Conservation (phyloP, 1,140 invertebrate genomes). For the Phymastichus coffea region DNA sequence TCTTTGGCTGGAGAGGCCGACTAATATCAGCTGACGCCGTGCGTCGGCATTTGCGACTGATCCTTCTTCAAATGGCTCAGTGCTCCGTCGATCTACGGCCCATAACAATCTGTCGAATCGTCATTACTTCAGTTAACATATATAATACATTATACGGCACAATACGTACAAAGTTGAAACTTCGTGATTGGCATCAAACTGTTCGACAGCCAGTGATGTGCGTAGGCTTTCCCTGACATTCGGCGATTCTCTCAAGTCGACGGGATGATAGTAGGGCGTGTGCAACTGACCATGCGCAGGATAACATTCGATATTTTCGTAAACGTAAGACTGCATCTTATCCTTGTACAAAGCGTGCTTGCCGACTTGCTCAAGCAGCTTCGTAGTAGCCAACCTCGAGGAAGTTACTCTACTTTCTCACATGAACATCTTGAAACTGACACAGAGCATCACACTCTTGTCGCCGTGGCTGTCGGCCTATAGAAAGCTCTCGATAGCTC, state of each 20-base stretch:
- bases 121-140: background rate
- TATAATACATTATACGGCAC: background rate
- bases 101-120: constrained; percentile 1
- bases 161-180: background rate
- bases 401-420: constrained; percentile 68
- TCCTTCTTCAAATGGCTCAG: constrained; percentile 54
- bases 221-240: constrained; percentile 47
- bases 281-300: constrained; percentile 54
- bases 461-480: constrained; percentile 43
- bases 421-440: constrained; percentile 66
- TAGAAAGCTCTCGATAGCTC: constrained; percentile 60
- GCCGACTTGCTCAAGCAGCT: constrained; percentile 64
- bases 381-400: constrained; percentile 75
- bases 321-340: constrained; percentile 63
- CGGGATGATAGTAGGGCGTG: constrained; percentile 65
- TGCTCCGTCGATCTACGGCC: background rate
- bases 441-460: constrained; percentile 24
- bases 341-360: constrained; percentile 33
- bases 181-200: constrained; percentile 54
- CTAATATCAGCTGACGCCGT: constrained; percentile 59
- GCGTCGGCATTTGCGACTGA: constrained; percentile 69
- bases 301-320: constrained; percentile 82
- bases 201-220: constrained; percentile 54
- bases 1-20: constrained; percentile 53
- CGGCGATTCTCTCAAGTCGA: constrained; percentile 48